Base-by-base conservation (phyloP, 1,140 invertebrate genomes). In the Drosophila ohnishii region DNA sequence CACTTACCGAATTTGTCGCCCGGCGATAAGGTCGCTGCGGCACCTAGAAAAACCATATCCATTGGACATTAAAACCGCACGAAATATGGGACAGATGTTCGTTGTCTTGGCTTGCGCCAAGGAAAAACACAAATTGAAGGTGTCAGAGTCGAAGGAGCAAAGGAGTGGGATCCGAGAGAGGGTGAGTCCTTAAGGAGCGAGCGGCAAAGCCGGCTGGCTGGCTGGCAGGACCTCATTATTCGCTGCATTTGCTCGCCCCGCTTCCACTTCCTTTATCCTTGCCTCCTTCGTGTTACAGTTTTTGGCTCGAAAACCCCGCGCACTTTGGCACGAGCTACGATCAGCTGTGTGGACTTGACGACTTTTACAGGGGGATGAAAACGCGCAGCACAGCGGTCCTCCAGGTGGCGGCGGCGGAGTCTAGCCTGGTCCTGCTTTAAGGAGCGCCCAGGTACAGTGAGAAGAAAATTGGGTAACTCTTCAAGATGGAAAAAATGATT, bases 61-160 rank as follows among this genome's bases (percentile, higher is more conserved):
- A 25, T 55, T 6, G 61, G 66, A 51, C 84, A 89, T 89, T 88
- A 88, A 87, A 84, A 80, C 74, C 74, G 65, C 80, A 88, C 84
- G 80, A 88, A 78, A 88, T 88, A 88, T 88, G 84, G 85, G 84
- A 88, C 84, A 88, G 84, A 88, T 88, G 84, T 88, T 86, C 79
- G 48, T 58, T 71, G 50, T 8, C 76, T 88, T 88, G 84, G 84
- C 84, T 88, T 88, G 84, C 72, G 84, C 84, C 84, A 69, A 87
- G 66, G 61, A 75, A 80, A 53, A 80, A 69, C 58, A 78, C 47
- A 72, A 88, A 71, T 80, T 87, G 84, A 89, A 89, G 85, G 84
- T 89, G 84, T 88, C 84, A 79, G 74, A 70, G 83, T 76, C 51
- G 51, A 55, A 55, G 51, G 75, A 76, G 66, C 58, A 30, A 32